Base-by-base conservation (phyloP, 2,113 vertebrate species). In the Hyla sarda region DNA sequence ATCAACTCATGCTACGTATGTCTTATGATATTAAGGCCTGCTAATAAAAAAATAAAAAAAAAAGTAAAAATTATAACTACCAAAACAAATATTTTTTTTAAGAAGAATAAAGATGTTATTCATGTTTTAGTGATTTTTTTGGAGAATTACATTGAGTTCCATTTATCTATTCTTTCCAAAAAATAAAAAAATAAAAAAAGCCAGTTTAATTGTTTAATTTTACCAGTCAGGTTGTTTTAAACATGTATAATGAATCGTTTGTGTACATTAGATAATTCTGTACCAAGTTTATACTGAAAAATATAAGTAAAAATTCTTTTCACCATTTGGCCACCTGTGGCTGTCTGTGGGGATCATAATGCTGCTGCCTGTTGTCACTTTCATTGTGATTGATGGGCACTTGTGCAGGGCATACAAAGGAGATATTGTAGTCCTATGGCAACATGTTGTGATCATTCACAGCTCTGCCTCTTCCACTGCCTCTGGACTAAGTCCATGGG, bases 321-420 rank as follows among this genome's bases (percentile, higher is more conserved):
- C 17, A 58, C 67, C 62, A 58, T 86, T 48, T 78, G 71, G 65
- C 76, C 76, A 86, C 54, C 76, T 86, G 84, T 80, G 85, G 25
- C 62, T 82, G 78, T 74, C 77, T 65, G 56, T 77, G 73, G 58
- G 56, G 72, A 65, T 76, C 83, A 67, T 25, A 67, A 84, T 84
- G 37, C 17, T 50, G 77, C 85, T 82, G 85, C 85, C 85, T 86
- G 85, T 74, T 86, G 77, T 86, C 85, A 82, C 85, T 82, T 86
- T 86, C 30, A 86, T 82, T 71, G 78, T 82, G 85, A 86, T 74
- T 86, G 85, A 86, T 82, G 85, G 85, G 69, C 85, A 86, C 85
- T 86, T 86, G 67, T 86, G 85, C 78, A 72, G 69, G 32, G 37
- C 78, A 74, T n/a, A 86, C 85, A 86, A 86, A 82, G 78, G 85